Percentiles rank a stretch among this genome's conserved stretches.
Conservation (phyloP, 2,797 vertebrate genomes). For the Sciurus carolinensis region DNA sequence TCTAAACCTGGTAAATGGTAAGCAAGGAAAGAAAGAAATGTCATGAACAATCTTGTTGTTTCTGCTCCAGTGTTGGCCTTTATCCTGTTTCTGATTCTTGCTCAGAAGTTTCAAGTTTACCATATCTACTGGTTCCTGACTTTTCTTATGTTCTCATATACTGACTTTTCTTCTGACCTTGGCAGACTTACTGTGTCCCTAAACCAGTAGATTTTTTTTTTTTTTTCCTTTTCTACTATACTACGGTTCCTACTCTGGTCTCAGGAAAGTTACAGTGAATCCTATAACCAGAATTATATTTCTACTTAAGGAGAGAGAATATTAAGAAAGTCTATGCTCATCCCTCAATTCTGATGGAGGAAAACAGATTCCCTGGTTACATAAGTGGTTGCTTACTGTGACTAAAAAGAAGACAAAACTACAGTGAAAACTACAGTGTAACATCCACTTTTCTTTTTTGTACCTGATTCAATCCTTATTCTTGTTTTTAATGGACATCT, state of each 20-base stretch:
- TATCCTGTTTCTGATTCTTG: background rate
- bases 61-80: background rate
- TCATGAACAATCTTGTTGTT: conserved; percentile 11
- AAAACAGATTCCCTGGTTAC: background rate
- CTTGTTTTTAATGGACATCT: background rate
- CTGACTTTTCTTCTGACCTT: conserved; percentile 39
- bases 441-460: conserved; percentile 42
- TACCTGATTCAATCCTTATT: background rate
- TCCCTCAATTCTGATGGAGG: background rate
- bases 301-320: background rate
- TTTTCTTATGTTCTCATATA: background rate
- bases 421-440: conserved; percentile 48
- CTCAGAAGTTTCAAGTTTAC: background rate
- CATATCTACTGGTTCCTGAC: background rate
- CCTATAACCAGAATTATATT: background rate
- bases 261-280: conserved; percentile 7
- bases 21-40: conserved; percentile 1
- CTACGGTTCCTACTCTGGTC: background rate
- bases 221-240: background rate
- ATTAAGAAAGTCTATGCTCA: conserved; percentile 29
- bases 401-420: conserved; percentile 32
- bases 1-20: background rate
- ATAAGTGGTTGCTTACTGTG: background rate
- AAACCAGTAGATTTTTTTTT: background rate
- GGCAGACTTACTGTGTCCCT: conserved; percentile 19